Evolutionary conservation across 2,797 vertebrate species (phyloP), one percentile per base, ranked within the genome.

Genomic region (Pantherophis alleghaniensis): DNA sequence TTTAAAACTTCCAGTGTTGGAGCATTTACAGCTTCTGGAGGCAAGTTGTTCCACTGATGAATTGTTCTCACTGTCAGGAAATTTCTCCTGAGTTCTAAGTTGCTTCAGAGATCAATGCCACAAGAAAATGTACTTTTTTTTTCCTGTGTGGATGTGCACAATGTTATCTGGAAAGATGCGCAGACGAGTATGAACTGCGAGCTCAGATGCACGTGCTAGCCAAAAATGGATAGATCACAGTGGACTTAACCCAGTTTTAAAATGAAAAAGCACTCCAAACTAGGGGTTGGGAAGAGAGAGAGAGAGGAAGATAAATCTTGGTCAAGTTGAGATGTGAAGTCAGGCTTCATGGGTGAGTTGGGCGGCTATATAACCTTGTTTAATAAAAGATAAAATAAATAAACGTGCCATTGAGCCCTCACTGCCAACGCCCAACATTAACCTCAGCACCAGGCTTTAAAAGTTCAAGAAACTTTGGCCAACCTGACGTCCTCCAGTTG

Each of bases 81-180:
- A 53, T 53, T 53, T 53, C 7, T 53, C 51, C 51, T 10, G 1
- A 53, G 51, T 53, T 53, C 51, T 53, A 53, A 53, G 51, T 53
- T 53, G 51, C 9, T 53, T 53, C 3, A 4, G 61, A 7, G 32
- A 37, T 42, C 20, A 1, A 51, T 22, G 16, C 47, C 20, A 10
- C 11, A 24, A 87, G 57, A 11, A 88, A 91, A 57, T 4, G 86
- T 11, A 18, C 22, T 42, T 14, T 56, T 28, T 55, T 4, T 26
- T 4, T 0, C 1, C n/a, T 66, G 5, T 7, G 16, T 16, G 42
- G 28, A 51, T 10, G 37, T 2, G 20, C n/a, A 2, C 6, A 10
- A 4, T n/a, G 32, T 18, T 37, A 12, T 32, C 24, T 22, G 57
- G 12, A 87, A 63, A 32, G 4, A 3, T 22, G 56, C 1, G 24